Percentiles rank a stretch among this genome's conserved stretches.
phyloP scores from a whole-genome alignment of 2,888 invertebrate genomes.

The Heliconius sara region DNA sequence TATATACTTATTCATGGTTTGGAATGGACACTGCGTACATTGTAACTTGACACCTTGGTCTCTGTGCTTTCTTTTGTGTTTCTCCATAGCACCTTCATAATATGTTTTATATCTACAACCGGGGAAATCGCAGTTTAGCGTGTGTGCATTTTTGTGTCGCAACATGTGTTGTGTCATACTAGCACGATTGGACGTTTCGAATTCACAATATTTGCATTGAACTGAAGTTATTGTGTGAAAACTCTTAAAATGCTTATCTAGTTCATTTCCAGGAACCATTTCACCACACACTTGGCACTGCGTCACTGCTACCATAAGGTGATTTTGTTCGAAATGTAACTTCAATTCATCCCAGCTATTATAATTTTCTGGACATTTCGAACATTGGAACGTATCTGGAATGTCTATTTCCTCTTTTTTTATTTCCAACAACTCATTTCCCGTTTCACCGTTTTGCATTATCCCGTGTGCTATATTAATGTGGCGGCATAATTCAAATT shows the following conservation, averaged over 20 bases:
- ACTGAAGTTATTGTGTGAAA: conserved; percentile 58
- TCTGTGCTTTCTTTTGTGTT: conserved; percentile 68
- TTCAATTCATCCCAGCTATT: conserved; percentile 65
- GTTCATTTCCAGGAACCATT: conserved; percentile 61
- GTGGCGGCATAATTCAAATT: conserved; percentile 72
- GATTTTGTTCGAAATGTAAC: conserved; percentile 68
- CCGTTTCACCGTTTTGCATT: conserved; percentile 42
- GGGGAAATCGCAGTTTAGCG: conserved; percentile 65
- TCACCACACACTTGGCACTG: conserved; percentile 76
- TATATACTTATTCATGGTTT: conserved; percentile 78
- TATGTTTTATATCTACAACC: conserved; percentile 73
- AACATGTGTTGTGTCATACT: conserved; percentile 76
- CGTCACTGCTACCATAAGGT: conserved; percentile 61
- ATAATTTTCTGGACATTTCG: conserved; percentile 68
- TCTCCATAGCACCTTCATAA: conserved; percentile 73
- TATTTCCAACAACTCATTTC: conserved; percentile 50
- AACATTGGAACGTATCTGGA: conserved; percentile 67
- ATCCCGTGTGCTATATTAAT: conserved; percentile 61
- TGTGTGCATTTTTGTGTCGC: conserved; percentile 72
- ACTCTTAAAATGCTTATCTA: conserved; percentile 70
- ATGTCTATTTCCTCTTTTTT: conserved; percentile 66
- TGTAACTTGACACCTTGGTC: conserved; percentile 73
- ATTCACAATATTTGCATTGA: conserved; percentile 72
- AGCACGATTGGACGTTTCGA: conserved; percentile 62
- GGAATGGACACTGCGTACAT: conserved; percentile 73